A percentile compares a stretch with the other conserved stretches of the same genome.
Conservation (phyloP, 2,113 vertebrate species). For the Perognathus longimembris region DNA sequence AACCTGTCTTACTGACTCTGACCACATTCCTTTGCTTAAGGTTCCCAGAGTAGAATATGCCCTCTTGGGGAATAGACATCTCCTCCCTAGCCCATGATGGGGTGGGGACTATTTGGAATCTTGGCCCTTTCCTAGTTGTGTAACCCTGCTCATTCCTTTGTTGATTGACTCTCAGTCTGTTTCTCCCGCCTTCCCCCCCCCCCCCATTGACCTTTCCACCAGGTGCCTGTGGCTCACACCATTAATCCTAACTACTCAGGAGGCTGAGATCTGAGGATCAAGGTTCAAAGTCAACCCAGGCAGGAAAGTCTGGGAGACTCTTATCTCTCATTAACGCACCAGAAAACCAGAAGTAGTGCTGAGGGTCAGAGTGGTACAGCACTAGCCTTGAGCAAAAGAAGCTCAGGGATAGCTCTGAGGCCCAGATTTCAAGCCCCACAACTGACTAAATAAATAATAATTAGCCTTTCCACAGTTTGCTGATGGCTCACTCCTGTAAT, state of each 20-base stretch:
- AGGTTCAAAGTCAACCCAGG: too few relatives aligned
- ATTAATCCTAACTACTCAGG: too few relatives aligned
- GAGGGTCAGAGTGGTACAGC: too few relatives aligned
- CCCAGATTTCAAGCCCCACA: too few relatives aligned
- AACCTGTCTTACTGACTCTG: background rate
- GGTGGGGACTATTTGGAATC: background rate
- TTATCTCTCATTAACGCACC: too few relatives aligned
- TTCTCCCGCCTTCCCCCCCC: too few relatives aligned
- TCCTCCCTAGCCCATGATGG: background rate
- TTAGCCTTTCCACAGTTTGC: background rate
- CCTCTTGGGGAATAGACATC: background rate
- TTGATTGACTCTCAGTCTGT: background rate
- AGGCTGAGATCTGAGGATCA: too few relatives aligned
- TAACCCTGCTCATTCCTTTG: background rate
- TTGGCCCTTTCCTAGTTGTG: background rate
- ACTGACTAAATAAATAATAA: background rate
- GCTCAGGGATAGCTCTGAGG: too few relatives aligned
- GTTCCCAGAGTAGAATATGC: background rate
- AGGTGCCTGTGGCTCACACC: background rate
- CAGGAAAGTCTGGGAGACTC: background rate
- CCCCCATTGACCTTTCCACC: background rate
- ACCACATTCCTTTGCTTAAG: background rate
- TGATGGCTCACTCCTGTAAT: too few relatives aligned
- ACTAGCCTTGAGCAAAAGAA: too few relatives aligned
- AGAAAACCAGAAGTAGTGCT: too few relatives aligned